Conservation (phyloP, 53 echinoderm and acorn worm species). For the Echinarachnius parma region DNA sequence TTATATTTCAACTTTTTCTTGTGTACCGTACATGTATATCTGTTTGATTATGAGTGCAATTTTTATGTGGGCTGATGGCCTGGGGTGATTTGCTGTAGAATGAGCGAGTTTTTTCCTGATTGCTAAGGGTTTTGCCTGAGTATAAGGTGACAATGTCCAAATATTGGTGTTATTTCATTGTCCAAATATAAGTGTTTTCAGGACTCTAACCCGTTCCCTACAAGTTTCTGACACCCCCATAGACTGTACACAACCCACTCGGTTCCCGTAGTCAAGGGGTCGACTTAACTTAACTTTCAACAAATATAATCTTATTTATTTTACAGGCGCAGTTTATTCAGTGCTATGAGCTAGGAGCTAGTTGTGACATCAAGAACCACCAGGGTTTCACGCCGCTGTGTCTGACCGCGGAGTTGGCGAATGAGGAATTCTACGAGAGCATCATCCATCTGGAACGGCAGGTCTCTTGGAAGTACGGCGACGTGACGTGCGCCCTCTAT, state of each 20-base stretch:
- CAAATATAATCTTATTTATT: no score
- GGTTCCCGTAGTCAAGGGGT: no score
- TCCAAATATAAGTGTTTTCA: background rate
- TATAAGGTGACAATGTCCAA: no score
- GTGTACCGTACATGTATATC: background rate
- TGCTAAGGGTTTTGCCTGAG: no score
- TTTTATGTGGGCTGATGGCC: no score
- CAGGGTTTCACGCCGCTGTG: conserved; percentile 86
- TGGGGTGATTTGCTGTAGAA: no score
- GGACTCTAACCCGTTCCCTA: background rate
- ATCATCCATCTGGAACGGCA: conserved; percentile 88
- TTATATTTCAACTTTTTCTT: background rate
- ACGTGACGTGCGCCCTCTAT: conserved; percentile 86
- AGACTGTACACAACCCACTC: no score
- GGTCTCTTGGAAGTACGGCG: conserved; percentile 80
- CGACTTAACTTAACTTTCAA: no score
- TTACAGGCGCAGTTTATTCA: conserved; percentile 77
- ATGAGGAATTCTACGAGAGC: conserved; percentile 67
- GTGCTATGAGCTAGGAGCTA: conserved; percentile 77
- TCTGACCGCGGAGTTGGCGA: conserved; percentile 71
- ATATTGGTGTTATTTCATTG: no score
- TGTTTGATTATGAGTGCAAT: no score
- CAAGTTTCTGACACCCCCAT: no score
- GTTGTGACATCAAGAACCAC: conserved; percentile 60
- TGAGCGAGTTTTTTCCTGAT: no score